Evolutionary conservation across 35 echinoderm and acorn worm species (phyloP).

Genomic region (Apostichopus parvimensis): DNA sequence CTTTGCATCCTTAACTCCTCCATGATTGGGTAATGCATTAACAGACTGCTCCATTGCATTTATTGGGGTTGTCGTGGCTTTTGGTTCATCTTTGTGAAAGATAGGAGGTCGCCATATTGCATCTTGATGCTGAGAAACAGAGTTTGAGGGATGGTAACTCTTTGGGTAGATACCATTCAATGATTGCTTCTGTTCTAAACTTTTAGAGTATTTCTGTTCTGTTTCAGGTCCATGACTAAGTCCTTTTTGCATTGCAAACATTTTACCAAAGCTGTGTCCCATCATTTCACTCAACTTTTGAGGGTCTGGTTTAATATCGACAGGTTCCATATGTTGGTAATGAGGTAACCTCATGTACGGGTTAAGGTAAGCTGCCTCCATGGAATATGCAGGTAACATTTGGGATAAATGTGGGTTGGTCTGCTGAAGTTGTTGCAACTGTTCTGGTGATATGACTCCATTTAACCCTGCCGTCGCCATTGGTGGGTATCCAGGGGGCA

Average conservation of each 20-base stretch:
- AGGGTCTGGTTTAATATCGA: constrained; percentile 84
- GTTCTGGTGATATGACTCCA: constrained; percentile 41
- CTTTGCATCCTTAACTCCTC: neutral
- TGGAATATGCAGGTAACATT: constrained; percentile 40
- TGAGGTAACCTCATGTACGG: constrained; percentile 70
- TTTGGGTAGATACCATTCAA: constrained; percentile 38
- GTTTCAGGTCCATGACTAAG: neutral
- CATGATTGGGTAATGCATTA: constrained; percentile 36
- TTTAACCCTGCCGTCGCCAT: constrained; percentile 32
- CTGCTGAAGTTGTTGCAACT: constrained; percentile 37
- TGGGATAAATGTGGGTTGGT: constrained; percentile 28
- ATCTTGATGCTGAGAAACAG: neutral
- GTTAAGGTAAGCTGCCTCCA: constrained; percentile 43
- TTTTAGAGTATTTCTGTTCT: constrained; percentile 21
- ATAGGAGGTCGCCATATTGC: constrained; percentile 58
- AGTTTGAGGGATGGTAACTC: constrained; percentile 18
- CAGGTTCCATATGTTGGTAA: constrained; percentile 52
- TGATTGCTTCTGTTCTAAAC: constrained; percentile 26
- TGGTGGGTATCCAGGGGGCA: constrained; percentile 28
- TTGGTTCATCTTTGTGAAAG: constrained; percentile 45
- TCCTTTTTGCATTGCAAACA: constrained; percentile 34
- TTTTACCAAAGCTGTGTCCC: constrained; percentile 30
- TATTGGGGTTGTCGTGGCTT: constrained; percentile 7
- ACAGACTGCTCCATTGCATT: constrained; percentile 56
- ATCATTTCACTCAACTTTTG: constrained; percentile 69